phyloP scores from a whole-genome alignment of 2,888 invertebrate species.

The Tenodera sinensis region DNA sequence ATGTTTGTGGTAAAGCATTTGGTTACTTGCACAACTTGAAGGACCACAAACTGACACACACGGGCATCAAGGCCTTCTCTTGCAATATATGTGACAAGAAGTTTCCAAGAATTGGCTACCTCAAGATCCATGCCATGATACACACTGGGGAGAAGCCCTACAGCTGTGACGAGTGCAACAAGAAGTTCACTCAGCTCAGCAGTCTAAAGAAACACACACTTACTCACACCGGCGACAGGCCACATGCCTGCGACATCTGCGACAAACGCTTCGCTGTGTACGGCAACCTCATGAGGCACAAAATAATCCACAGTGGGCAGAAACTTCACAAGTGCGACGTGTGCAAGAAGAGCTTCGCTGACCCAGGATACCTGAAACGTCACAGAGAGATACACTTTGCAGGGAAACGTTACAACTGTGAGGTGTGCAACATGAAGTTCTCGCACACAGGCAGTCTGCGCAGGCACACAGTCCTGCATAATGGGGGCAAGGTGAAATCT shows the following conservation, averaged over 20 bases:
- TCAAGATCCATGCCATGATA: not conserved
- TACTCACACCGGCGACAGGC: not conserved
- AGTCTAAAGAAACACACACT: slow-evolving; percentile 34
- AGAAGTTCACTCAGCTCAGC: slow-evolving; percentile 41
- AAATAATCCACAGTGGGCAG: not conserved
- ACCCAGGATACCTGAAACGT: not conserved
- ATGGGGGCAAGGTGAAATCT: not conserved
- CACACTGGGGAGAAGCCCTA: slow-evolving; percentile 18
- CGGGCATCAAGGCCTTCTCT: not conserved
- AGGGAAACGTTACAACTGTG: not conserved
- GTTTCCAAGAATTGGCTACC: not conserved
- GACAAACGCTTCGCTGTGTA: not conserved
- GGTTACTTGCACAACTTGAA: not conserved
- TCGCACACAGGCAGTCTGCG: not conserved
- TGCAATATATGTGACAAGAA: not conserved
- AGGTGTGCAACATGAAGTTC: not conserved
- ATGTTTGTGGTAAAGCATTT: not conserved
- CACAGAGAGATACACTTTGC: not conserved
- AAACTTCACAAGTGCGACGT: not conserved
- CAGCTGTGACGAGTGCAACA: slow-evolving; percentile 35
- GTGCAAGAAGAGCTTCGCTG: not conserved
- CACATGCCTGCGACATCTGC: not conserved
- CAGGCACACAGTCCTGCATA: not conserved
- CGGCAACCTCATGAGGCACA: not conserved
- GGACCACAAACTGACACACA: not conserved